Evolutionary conservation across 1,140 invertebrate genomes (phyloP), one percentile per base, ranked within the genome.

Genomic region (Antheraea pernyi): DNA sequence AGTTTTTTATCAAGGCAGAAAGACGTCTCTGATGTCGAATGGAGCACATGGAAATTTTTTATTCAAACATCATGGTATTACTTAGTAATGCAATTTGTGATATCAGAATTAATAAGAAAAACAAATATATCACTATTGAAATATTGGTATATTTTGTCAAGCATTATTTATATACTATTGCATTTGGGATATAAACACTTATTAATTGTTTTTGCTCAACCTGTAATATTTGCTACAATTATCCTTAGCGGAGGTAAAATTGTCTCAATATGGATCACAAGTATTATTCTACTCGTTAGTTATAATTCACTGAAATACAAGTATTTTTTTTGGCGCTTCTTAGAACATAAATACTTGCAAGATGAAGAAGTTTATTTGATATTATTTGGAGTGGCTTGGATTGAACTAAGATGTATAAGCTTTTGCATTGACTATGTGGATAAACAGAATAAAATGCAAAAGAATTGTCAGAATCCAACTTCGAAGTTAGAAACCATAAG

Each of bases 1-100:
- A 67, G 69, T 37, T 71, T 88, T 59, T 67, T 89, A 58, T 73
- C 71, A 39, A 85, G 88, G 77, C 70, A 73, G 16, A 90, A 82
- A 84, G 92, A 93, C 84, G 79, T 84, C 7, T 91, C 92, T 67
- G 92, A 93, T 83, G 79, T 88, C 73, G 92, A 93, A 81, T 93
- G 92, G 92, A 89, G 69, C 59, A 84, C 82, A 64, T 93, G 88
- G 90, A 93, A 92, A 83, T 86, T 78, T 76, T 89, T 86, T 72
- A 75, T 89, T 68, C 71, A 86, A 46, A 83, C 67, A 22, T 85
- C 88, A 10, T 87, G 83, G 79, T 74, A 73, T 73, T 90, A 85
- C 73, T 70, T 92, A 53, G 69, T 89, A 48, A 53, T 89, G 39
- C 87, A 92, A 65, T 89, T 88, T 71, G 59, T 81, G 46, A 76